Evolutionary conservation across 2,797 vertebrate genomes (phyloP).

Genomic region (Chloroceryle amazona): DNA sequence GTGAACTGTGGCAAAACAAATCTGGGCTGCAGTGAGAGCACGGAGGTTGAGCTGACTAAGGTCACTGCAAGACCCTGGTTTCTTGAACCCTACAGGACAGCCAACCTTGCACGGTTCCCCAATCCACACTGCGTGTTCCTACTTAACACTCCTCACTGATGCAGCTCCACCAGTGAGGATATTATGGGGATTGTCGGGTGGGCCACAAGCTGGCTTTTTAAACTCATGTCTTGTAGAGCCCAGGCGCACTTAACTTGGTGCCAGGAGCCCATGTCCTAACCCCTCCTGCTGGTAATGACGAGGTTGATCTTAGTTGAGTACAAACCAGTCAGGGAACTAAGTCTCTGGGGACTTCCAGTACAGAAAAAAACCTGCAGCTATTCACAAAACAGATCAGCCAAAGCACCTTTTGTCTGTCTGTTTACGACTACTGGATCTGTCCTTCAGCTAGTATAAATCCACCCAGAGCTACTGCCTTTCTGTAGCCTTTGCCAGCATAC

Average conservation of each 20-base stretch:
- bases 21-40: not conserved
- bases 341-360: not conserved
- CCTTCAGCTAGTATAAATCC: not conserved
- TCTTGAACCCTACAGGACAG: not conserved
- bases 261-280: not conserved
- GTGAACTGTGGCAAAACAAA: not conserved
- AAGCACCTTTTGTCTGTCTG: not conserved
- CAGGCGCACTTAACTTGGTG: not conserved
- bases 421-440: not conserved
- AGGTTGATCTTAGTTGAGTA: not conserved
- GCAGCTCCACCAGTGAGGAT: not conserved
- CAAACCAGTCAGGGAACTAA: not conserved
- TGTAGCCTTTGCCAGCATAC: not conserved
- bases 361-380: not conserved
- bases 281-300: not conserved
- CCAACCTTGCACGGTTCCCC: not conserved
- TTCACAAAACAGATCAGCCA: not conserved
- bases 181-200: fast-evolving
- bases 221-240: not conserved
- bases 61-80: not conserved
- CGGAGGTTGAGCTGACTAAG: fast-evolving
- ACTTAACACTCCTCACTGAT: not conserved
- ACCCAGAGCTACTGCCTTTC: not conserved
- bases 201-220: not conserved
- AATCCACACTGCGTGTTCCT: not conserved